Conservation (phyloP, 2,113 vertebrate genomes). For the Eurypyga helias region DNA sequence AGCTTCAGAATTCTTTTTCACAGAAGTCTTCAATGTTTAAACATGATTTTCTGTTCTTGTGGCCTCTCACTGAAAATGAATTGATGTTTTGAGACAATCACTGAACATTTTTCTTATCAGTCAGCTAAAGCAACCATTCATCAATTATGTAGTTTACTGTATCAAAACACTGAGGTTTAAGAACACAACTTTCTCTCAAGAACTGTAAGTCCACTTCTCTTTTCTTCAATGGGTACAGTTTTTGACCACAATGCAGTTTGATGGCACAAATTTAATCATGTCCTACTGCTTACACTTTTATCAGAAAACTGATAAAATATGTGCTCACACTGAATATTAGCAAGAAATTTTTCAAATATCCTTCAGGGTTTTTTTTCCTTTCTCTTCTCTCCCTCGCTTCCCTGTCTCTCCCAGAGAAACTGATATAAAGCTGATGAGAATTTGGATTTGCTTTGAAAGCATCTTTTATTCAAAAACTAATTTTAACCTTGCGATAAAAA, state of each 20-base stretch:
- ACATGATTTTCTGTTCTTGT: neutral
- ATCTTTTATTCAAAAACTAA: slow-evolving; percentile 78
- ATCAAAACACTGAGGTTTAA: neutral
- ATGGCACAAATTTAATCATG: slow-evolving; percentile 19
- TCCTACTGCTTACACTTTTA: slow-evolving; percentile 22
- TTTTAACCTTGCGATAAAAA: slow-evolving; percentile 79
- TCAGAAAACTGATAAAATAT: slow-evolving; percentile 33
- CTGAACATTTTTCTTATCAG: neutral
- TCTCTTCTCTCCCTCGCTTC: neutral
- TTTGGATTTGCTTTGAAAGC: slow-evolving; percentile 74
- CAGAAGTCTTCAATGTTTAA: neutral
- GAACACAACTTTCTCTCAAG: neutral
- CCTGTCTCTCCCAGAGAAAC: slow-evolving; percentile 32
- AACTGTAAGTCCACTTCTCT: neutral
- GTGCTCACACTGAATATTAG: slow-evolving; percentile 1
- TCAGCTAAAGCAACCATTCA: neutral
- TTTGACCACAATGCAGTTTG: neutral
- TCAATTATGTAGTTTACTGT: neutral
- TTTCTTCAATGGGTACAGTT: neutral
- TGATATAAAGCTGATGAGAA: slow-evolving; percentile 64
- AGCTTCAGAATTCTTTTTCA: neutral
- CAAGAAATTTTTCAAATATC: slow-evolving; percentile 67
- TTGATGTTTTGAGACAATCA: neutral
- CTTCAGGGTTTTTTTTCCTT: slow-evolving; percentile 56
- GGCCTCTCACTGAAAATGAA: neutral